Conservation (phyloP, 2,113 vertebrate species). For the Menura novaehollandiae region DNA sequence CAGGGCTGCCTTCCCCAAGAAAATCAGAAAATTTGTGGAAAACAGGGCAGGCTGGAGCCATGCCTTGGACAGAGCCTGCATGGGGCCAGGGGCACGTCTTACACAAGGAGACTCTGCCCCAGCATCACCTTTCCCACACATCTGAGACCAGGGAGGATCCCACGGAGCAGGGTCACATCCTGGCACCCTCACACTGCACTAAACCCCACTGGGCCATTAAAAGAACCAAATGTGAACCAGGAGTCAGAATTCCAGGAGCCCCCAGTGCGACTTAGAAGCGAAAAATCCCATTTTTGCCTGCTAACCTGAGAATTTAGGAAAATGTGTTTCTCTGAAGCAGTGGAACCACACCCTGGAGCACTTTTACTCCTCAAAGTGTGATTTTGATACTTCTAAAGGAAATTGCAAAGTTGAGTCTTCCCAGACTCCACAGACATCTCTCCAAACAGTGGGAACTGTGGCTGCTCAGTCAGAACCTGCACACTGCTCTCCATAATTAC, state of each 20-base stretch:
- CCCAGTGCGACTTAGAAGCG: neutral
- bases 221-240: rapidly evolving
- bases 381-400: neutral
- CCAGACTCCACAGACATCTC: rapidly evolving
- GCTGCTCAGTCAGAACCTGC: neutral
- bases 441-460: rapidly evolving
- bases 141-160: rapidly evolving
- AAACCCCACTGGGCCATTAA: rapidly evolving
- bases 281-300: neutral
- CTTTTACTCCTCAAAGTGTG: neutral
- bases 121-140: rapidly evolving
- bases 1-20: neutral
- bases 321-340: neutral
- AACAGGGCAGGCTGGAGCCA: neutral
- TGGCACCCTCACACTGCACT: neutral
- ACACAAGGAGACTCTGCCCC: rapidly evolving
- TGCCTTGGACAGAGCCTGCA: neutral
- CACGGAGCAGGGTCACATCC: rapidly evolving
- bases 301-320: neutral
- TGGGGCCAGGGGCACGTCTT: neutral
- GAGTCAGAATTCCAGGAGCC: neutral
- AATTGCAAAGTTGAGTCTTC: neutral
- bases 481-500: neutral
- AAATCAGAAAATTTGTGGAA: rapidly evolving
- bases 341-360: rapidly evolving